Percentiles rank a stretch among this genome's conserved stretches.
phyloP scores from a whole-genome alignment of 2,797 vertebrate genomes.

The Tapirus indicus region DNA sequence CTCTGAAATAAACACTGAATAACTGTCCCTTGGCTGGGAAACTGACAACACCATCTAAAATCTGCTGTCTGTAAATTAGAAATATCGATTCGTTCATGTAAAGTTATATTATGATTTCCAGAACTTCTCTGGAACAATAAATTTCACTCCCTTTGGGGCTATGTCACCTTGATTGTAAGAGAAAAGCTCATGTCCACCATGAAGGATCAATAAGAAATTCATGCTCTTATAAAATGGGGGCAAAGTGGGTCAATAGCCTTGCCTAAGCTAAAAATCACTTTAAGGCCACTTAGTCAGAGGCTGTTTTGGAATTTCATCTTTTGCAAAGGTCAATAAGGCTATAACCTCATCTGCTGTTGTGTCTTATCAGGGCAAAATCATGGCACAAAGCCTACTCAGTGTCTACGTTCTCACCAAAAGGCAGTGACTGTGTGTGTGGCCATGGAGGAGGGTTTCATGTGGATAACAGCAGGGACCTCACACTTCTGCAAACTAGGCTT shows the following conservation, averaged over 20 bases:
- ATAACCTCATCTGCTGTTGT: neutral
- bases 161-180: neutral
- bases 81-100: neutral
- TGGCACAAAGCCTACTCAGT: neutral
- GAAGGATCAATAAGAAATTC: neutral
- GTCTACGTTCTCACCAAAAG: neutral
- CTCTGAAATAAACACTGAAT: neutral
- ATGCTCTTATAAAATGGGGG: neutral
- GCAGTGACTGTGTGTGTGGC: no score
- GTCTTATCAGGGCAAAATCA: neutral
- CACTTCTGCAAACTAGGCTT: neutral
- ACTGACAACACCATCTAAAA: neutral
- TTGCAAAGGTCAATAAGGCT: neutral
- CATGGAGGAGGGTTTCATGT: neutral
- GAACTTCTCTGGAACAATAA: conserved; percentile 11
- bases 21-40: neutral
- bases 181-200: neutral
- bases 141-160: neutral
- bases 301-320: conserved; percentile 1
- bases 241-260: neutral
- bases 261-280: neutral
- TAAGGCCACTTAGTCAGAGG: neutral
- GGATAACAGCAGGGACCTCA: neutral
- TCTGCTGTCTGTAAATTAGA: neutral
- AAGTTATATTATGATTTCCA: neutral